These are phyloP conservation scores for Pararge aegeria DNA, from an alignment of 1,140 invertebrate genomes.

Conservation along the genomic window DNA sequence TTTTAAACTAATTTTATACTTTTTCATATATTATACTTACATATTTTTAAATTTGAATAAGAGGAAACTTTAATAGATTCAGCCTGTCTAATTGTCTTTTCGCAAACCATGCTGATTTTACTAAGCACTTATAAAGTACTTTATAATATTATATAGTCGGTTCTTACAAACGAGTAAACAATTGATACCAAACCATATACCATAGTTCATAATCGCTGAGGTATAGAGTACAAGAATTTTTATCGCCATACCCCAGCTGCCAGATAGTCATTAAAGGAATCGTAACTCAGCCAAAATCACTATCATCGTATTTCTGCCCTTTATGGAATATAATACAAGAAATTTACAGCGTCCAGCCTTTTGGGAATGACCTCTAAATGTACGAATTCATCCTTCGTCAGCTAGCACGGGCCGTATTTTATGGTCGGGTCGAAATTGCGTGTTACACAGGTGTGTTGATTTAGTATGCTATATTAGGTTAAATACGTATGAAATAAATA, in stretches of 20 bases:
- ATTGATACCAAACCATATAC: slow-evolving; percentile 7
- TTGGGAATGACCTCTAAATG: slow-evolving; percentile 46
- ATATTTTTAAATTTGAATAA: too few species aligned
- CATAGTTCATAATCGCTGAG: not conserved
- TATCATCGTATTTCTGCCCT: slow-evolving; percentile 48
- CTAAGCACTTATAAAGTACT: too few species aligned
- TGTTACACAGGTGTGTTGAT: slow-evolving; percentile 19
- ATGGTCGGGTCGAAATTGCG: slow-evolving; percentile 37
- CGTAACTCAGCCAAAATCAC: slow-evolving; percentile 50
- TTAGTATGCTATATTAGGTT: not conserved
- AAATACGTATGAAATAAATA: not conserved
- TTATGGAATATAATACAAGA: slow-evolving; percentile 54
- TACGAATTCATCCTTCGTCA: slow-evolving; percentile 53
- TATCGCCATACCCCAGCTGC: slow-evolving; percentile 22
- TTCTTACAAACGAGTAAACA: too few species aligned
- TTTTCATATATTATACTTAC: too few species aligned
- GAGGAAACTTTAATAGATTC: too few species aligned
- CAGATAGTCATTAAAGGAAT: slow-evolving; percentile 45
- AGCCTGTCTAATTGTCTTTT: too few species aligned
- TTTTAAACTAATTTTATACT: too few species aligned
- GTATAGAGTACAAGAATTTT: slow-evolving; percentile 18
- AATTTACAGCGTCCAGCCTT: slow-evolving; percentile 42
- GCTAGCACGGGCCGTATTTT: slow-evolving; percentile 45
- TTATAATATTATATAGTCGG: too few species aligned
- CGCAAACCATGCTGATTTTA: too few species aligned